Base-by-base conservation (phyloP, 1,140 invertebrate species). In the Brachionus asplanchnoidis region DNA sequence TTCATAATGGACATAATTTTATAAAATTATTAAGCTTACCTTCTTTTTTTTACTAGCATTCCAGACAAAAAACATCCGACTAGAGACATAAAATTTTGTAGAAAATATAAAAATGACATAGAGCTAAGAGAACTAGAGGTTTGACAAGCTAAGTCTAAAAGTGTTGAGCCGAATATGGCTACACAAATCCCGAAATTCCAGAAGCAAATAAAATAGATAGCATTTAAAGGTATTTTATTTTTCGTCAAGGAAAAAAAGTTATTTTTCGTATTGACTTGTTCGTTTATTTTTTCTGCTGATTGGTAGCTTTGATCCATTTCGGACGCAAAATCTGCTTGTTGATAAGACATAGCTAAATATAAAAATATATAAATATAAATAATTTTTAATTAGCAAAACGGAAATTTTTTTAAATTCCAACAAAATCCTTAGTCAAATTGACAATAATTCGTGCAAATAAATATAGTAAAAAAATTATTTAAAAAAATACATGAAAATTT, bases 51-150 rank as follows among this genome's bases (percentile, higher is more conserved):
- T 6, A 89, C 89, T 14, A 91, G 86, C 68, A 88, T 87, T 26
- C 91, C 91, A 28, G 90, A 90, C 6, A 89, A 87, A 53, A 90
- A 89, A 14, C 91, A 91, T 42, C 91, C 91, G 2, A 91, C 87
- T 11, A 91, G 88, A 0, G 90, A 90, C 88, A 91, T 90, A 23
- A 91, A 87, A 42, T 90, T 88, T 86, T 91, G 90, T 12, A 90
- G 89, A 87, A 91, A 91, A 86, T 91, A 91, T 4, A 91, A 89
- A 90, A 90, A 91, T 83, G 89, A 89, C 89, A 91, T 91, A 40
- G 90, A 87, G 85, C 88, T 87, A 60, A 91, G 87, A 75, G 89
- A 88, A 2, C 89, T 88, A 4, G 87, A 87, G 0, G 90, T 91
- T 85, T 90, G 89, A 86, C 91, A 91, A 32, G 89, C 90, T 11